Percentiles rank a stretch among this genome's conserved stretches.
These are phyloP conservation scores for Montipora capitata DNA, from an alignment of 92 coral and sea anemone genomes.

Conservation along the genomic window DNA sequence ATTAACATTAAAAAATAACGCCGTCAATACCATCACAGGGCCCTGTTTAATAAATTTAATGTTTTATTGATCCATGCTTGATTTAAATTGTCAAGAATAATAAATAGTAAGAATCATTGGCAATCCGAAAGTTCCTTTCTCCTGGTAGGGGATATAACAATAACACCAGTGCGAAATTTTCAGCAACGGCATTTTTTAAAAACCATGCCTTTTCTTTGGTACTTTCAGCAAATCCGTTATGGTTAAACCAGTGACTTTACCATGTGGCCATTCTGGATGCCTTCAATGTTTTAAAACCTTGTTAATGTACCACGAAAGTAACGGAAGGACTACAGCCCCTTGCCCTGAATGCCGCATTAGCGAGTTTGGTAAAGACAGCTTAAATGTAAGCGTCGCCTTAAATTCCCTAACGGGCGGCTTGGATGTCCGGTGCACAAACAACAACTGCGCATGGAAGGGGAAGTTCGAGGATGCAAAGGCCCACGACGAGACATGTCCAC, in stretches of 20 bases:
- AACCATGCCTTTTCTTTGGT: not conserved
- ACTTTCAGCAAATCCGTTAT: slow-evolving; percentile 2
- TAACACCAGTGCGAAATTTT: no score
- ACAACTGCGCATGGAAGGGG: slow-evolving; percentile 6
- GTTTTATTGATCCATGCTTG: no score
- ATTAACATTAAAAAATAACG: no score
- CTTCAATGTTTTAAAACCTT: not conserved
- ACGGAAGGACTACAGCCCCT: slow-evolving; percentile 3
- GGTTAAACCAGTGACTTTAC: slow-evolving; percentile 9
- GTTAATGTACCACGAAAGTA: not conserved
- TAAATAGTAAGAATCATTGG: no score
- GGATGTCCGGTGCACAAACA: slow-evolving; percentile 8
- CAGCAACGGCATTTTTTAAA: no score
- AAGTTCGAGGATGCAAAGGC: not conserved
- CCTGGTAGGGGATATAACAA: not conserved
- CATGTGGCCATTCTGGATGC: slow-evolving; percentile 20
- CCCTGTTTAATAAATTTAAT: no score
- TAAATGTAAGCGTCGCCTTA: not conserved
- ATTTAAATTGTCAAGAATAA: no score
- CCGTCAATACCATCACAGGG: no score
- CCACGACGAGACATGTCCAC: slow-evolving; percentile 10
- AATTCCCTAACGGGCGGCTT: not conserved
- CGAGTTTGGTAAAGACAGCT: not conserved
- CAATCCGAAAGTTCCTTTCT: no score
- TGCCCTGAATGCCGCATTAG: not conserved